Conservation (phyloP, 2,888 invertebrate species). For the Caradrina clavipalpis region DNA sequence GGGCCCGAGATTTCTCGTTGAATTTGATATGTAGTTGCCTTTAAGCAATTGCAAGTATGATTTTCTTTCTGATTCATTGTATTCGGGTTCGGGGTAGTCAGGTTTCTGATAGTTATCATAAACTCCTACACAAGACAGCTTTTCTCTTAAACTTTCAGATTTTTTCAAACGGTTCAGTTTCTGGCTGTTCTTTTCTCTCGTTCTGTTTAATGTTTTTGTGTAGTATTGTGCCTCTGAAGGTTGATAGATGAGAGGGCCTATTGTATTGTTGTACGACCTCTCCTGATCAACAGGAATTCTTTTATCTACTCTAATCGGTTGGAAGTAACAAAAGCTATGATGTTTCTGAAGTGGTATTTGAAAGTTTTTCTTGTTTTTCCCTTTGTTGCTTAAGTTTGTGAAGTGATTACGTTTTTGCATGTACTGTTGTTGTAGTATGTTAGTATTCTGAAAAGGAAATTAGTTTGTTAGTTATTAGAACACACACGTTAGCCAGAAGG, state of each 20-base stretch:
- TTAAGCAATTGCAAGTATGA: slow-evolving; percentile 86
- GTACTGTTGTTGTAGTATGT: slow-evolving; percentile 90
- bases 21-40: slow-evolving; percentile 89
- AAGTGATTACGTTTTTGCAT: slow-evolving; percentile 91
- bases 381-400: slow-evolving; percentile 88
- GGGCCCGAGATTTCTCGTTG: slow-evolving; percentile 84
- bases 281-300: slow-evolving; percentile 88
- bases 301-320: slow-evolving; percentile 92
- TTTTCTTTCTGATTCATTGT: slow-evolving; percentile 85
- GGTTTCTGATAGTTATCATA: slow-evolving; percentile 88
- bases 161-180: slow-evolving; percentile 88
- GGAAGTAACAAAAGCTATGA: slow-evolving; percentile 93
- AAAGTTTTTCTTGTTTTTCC: slow-evolving; percentile 91
- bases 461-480: slow-evolving; percentile 82
- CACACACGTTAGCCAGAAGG: slow-evolving; percentile 63
- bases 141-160: slow-evolving; percentile 88
- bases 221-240: slow-evolving; percentile 85
- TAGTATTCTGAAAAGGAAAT: slow-evolving; percentile 91
- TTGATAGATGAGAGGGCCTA: slow-evolving; percentile 88
- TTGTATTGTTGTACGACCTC: slow-evolving; percentile 85
- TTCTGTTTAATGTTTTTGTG: slow-evolving; percentile 88
- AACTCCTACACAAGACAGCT: slow-evolving; percentile 87
- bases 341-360: slow-evolving; percentile 92
- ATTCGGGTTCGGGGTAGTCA: slow-evolving; percentile 86
- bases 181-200: slow-evolving; percentile 85